Percentiles rank a stretch among this genome's conserved stretches.
These are phyloP conservation scores for Xestia c-nigrum DNA, from an alignment of 2,888 invertebrate genomes.

Conservation along the genomic window DNA sequence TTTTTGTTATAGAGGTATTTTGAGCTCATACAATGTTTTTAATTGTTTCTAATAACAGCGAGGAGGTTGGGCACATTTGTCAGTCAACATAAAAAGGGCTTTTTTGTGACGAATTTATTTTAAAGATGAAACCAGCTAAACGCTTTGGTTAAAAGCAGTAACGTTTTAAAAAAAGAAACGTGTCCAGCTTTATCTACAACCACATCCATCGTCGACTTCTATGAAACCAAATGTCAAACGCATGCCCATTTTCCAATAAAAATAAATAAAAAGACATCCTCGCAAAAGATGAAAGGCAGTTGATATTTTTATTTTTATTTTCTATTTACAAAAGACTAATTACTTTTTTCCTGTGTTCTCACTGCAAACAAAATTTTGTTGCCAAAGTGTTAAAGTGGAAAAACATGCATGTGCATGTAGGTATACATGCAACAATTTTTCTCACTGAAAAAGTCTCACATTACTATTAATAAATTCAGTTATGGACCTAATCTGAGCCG, in stretches of 20 bases:
- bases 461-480: slow-evolving; percentile 53
- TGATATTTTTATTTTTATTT: slow-evolving; percentile 37
- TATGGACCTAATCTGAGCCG: slow-evolving; percentile 40
- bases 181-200: not conserved
- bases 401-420: too few species aligned
- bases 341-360: slow-evolving; percentile 17
- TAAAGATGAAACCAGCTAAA: not conserved
- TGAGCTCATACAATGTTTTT: slow-evolving; percentile 36
- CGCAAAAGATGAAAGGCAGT: slow-evolving; percentile 31
- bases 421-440: not conserved
- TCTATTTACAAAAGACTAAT: slow-evolving; percentile 41
- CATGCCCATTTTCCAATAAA: slow-evolving; percentile 42
- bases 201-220: slow-evolving; percentile 29
- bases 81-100: too few species aligned
- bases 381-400: not conserved
- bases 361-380: slow-evolving; percentile 3
- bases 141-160: not conserved
- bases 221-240: slow-evolving; percentile 37
- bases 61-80: slow-evolving; percentile 5
- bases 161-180: slow-evolving; percentile 1
- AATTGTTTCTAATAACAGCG: slow-evolving; percentile 39
- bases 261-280: slow-evolving; percentile 34
- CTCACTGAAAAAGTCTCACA: slow-evolving; percentile 19
- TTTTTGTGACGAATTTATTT: not conserved
- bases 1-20: slow-evolving; percentile 39